These are phyloP conservation scores for Leucoraja erinaceus DNA, from an alignment of 2,113 vertebrate genomes.

Conservation along the genomic window DNA sequence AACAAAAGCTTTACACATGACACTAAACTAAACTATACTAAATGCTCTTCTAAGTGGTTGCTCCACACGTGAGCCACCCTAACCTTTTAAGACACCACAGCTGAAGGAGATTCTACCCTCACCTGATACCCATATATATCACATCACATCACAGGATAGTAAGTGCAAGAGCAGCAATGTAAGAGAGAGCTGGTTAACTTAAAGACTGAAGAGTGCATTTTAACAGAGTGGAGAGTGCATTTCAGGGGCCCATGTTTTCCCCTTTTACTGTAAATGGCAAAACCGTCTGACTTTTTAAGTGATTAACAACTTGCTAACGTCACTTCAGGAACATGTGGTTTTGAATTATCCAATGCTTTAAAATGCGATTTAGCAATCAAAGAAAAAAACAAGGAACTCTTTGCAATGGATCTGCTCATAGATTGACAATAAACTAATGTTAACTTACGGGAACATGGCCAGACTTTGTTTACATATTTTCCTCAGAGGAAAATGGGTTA, in stretches of 20 bases:
- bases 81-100: background rate
- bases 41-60: no score
- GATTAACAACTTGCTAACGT: background rate
- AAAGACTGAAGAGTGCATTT: background rate
- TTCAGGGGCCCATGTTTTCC: background rate
- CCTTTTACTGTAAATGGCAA: background rate
- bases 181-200: background rate
- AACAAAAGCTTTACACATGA: no score
- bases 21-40: no score
- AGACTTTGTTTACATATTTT: background rate
- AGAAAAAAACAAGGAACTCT: background rate
- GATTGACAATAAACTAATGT: background rate
- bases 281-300: no score
- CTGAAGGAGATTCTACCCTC: background rate
- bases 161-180: background rate
- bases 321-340: background rate
- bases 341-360: background rate
- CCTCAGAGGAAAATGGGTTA: background rate
- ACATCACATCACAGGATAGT: background rate
- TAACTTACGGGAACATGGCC: background rate
- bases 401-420: background rate
- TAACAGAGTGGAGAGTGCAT: background rate
- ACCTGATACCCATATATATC: background rate
- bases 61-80: background rate
- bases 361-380: slow-evolving; percentile 1